Conservation (phyloP, 2,888 invertebrate species). For the Campoletis raptor region DNA sequence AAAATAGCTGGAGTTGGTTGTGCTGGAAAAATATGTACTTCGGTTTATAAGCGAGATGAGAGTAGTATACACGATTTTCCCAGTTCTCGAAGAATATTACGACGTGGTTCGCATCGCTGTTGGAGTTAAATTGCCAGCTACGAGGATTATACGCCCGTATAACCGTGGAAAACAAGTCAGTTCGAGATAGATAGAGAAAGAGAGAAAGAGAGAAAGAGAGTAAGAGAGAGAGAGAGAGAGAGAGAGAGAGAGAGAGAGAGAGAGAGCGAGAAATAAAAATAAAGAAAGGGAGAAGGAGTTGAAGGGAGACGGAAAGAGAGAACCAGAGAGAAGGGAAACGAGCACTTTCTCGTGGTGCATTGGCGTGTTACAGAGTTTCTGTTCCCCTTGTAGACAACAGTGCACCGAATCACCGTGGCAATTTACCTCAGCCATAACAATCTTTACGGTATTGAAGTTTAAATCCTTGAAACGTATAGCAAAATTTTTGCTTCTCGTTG, state of each 20-base stretch:
- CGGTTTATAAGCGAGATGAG: background rate
- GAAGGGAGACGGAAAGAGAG: background rate
- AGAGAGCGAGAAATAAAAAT: background rate
- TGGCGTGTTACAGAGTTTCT: slow-evolving; percentile 36
- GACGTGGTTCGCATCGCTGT: slow-evolving; percentile 33
- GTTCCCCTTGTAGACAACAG: slow-evolving; percentile 11
- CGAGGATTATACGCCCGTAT: slow-evolving; percentile 73
- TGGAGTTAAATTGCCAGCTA: slow-evolving; percentile 65
- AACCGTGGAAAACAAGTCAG: slow-evolving; percentile 77
- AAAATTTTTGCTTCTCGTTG: background rate
- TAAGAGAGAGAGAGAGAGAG: slow-evolving; percentile 40
- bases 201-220: slow-evolving; percentile 58
- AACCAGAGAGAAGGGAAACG: slow-evolving; percentile 63
- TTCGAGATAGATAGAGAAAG: slow-evolving; percentile 70
- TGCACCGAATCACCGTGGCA: slow-evolving; percentile 39
- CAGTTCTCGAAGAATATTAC: slow-evolving; percentile 42
- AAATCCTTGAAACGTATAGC: background rate
- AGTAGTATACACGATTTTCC: slow-evolving; percentile 35
- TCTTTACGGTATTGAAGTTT: slow-evolving; percentile 1
- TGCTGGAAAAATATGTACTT: slow-evolving; percentile 12
- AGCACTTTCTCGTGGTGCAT: slow-evolving; percentile 76
- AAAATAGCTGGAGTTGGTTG: slow-evolving; percentile 2
- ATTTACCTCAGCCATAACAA: slow-evolving; percentile 22
- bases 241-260: background rate
- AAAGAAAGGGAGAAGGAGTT: background rate